phyloP scores from a whole-genome alignment of 2,888 invertebrate species.

The Embidobia sp. region DNA sequence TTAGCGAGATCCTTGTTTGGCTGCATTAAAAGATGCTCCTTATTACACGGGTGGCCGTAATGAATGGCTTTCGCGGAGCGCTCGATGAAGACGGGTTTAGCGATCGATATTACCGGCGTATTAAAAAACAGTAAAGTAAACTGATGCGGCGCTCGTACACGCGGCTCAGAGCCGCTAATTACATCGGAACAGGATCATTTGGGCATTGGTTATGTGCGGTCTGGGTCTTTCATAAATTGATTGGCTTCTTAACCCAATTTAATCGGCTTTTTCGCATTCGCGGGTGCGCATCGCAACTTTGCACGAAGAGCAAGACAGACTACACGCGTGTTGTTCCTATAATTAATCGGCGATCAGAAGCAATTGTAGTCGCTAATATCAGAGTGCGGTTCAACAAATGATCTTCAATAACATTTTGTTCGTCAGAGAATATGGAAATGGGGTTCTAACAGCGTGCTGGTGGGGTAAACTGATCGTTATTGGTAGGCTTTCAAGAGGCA shows the following conservation, averaged over 20 bases:
- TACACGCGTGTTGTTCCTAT: conserved; percentile 30
- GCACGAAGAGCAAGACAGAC: background rate
- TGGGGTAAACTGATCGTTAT: too few species aligned
- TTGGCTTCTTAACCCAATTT: conserved; percentile 47
- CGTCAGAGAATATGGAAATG: too few species aligned
- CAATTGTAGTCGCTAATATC: conserved; percentile 44
- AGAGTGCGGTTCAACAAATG: conserved; percentile 26
- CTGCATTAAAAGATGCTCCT: conserved; percentile 53
- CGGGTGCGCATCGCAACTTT: conserved; percentile 17
- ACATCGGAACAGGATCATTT: conserved; percentile 40
- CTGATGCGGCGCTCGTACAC: conserved; percentile 39
- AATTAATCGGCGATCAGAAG: conserved; percentile 37
- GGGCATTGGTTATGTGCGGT: conserved; percentile 29
- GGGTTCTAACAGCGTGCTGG: too few species aligned
- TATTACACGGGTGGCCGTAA: conserved; percentile 67
- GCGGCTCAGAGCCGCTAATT: conserved; percentile 38
- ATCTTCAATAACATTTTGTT: conserved; percentile 37
- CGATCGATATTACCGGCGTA: conserved; percentile 58
- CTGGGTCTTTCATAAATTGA: conserved; percentile 36
- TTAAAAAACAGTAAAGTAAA: conserved; percentile 64
- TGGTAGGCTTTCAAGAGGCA: too few species aligned
- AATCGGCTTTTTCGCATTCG: conserved; percentile 30
- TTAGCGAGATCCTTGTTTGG: conserved; percentile 30
- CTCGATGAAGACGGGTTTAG: conserved; percentile 50
- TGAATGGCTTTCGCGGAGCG: conserved; percentile 63